These are phyloP conservation scores for Odontomachus brunneus DNA, from an alignment of 1,140 invertebrate species.

Conservation along the genomic window DNA sequence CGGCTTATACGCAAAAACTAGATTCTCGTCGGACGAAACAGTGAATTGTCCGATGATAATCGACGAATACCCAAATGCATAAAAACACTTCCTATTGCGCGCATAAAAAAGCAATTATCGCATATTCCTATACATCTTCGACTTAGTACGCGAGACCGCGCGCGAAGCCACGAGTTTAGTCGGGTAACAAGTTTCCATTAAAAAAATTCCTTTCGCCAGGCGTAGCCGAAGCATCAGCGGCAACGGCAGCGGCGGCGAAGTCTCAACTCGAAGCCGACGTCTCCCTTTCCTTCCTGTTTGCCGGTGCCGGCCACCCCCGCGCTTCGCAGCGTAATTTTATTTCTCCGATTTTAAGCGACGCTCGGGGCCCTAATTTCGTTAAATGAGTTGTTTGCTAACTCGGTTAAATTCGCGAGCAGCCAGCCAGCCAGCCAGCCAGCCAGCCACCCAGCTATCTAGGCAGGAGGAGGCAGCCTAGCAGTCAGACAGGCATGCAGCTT, in stretches of 20 bases:
- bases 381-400: constrained; percentile 86
- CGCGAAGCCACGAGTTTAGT: constrained; percentile 20
- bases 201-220: constrained; percentile 47
- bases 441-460: constrained; percentile 59
- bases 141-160: background rate
- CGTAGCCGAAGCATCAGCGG: background rate
- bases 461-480: constrained; percentile 57
- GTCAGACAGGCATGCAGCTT: constrained; percentile 66
- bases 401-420: constrained; percentile 81
- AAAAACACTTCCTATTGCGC: background rate
- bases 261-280: constrained; percentile 51
- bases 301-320: constrained; percentile 51
- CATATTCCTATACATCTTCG: constrained; percentile 8
- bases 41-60: background rate
- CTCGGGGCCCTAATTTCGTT: constrained; percentile 84
- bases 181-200: constrained; percentile 30
- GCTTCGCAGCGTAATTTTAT: constrained; percentile 81
- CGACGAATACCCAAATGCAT: background rate
- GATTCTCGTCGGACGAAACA: too few relatives aligned
- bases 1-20: too few relatives aligned
- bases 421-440: constrained; percentile 55
- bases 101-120: background rate
- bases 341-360: constrained; percentile 84
- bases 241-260: constrained; percentile 3
- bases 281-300: constrained; percentile 42